These are phyloP conservation scores for Chloromyia formosa DNA, from an alignment of 2,888 invertebrate genomes.

Conservation along the genomic window DNA sequence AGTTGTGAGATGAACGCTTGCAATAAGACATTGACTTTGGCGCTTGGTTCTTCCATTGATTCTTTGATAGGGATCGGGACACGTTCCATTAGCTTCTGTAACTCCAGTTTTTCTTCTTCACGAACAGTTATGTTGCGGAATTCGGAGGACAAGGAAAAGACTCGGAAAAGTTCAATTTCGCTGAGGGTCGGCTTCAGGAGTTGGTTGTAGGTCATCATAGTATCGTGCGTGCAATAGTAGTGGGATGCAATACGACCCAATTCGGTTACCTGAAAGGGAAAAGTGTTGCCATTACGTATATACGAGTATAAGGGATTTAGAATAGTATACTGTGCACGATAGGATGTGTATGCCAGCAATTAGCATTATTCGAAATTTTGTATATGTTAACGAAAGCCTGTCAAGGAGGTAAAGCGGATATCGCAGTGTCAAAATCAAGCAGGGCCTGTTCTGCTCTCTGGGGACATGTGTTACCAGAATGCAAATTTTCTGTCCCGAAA, in stretches of 20 bases:
- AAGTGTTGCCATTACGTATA: background rate
- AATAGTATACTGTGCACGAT: too few species aligned
- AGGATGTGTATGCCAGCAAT: too few species aligned
- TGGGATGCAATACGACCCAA: slow-evolving; percentile 97
- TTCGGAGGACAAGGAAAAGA: slow-evolving; percentile 98
- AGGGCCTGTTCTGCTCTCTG: too few species aligned
- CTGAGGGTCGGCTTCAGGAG: slow-evolving; percentile 94
- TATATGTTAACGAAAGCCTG: too few species aligned
- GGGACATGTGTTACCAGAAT: too few species aligned
- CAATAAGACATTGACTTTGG: slow-evolving; percentile 93
- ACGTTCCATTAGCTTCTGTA: slow-evolving; percentile 88
- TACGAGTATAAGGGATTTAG: background rate
- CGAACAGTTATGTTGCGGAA: slow-evolving; percentile 92
- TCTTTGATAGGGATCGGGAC: slow-evolving; percentile 99
- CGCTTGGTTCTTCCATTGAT: slow-evolving; percentile 93
- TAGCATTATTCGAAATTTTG: too few species aligned
- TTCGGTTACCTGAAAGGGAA: slow-evolving; percentile 82
- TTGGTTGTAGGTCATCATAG: slow-evolving; percentile 97
- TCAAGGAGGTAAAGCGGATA: too few species aligned
- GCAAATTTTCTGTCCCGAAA: too few species aligned
- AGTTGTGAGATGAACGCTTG: slow-evolving; percentile 99
- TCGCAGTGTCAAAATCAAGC: too few species aligned
- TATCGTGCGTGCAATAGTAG: slow-evolving; percentile 97
- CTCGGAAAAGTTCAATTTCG: slow-evolving; percentile 96
- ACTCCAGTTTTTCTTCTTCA: slow-evolving; percentile 96